phyloP scores from a whole-genome alignment of 2,113 vertebrate species.

The Pterocles burchelli region DNA sequence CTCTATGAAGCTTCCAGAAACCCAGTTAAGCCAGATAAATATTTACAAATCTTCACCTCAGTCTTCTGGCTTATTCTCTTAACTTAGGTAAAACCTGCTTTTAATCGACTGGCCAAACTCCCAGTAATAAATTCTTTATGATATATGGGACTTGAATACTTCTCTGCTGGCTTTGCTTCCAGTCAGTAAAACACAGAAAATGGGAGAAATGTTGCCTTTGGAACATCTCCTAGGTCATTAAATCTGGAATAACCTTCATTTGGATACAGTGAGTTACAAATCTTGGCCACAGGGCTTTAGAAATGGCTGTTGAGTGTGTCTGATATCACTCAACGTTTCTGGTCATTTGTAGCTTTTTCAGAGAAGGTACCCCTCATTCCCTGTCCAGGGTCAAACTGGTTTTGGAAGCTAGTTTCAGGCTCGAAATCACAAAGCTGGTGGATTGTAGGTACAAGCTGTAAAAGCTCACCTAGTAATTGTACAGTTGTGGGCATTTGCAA shows the following conservation, averaged over 20 bases:
- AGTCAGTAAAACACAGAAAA: not conserved
- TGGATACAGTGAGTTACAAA: not conserved
- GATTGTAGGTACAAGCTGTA: not conserved
- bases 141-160: not conserved
- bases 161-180: not conserved
- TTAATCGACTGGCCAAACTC: not conserved
- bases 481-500: not conserved
- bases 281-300: not conserved
- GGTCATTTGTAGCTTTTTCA: not conserved
- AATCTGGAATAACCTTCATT: not conserved
- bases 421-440: not conserved
- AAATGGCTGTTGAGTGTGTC: not conserved
- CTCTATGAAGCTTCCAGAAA: not conserved
- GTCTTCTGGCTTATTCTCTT: not conserved
- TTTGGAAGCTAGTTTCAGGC: not conserved
- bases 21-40: not conserved
- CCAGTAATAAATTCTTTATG: not conserved
- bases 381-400: not conserved
- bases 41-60: not conserved
- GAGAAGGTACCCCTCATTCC: not conserved
- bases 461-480: not conserved
- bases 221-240: not conserved
- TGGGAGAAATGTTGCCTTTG: not conserved
- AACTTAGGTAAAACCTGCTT: not conserved
- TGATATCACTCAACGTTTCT: not conserved